These are phyloP conservation scores for Anoncus sp. DNA, from an alignment of 2,888 invertebrate species.

Conservation along the genomic window DNA sequence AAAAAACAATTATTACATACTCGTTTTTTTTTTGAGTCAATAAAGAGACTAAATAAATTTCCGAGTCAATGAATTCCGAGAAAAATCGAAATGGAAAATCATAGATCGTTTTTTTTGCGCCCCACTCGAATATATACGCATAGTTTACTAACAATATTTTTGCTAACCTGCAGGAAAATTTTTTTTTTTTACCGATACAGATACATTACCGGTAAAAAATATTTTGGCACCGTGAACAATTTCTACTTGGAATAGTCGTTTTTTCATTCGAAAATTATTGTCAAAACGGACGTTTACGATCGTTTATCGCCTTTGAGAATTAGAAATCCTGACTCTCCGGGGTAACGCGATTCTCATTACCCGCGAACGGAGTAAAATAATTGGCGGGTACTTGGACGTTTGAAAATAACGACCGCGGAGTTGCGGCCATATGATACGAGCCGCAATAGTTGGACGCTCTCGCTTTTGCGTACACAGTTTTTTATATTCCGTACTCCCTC, in stretches of 20 bases:
- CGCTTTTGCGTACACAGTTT: constrained; percentile 12
- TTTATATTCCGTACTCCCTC: constrained; percentile 17
- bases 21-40: too few species aligned
- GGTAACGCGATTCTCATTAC: constrained; percentile 26
- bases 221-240: not conserved
- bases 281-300: not conserved
- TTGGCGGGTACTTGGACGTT: constrained; percentile 59
- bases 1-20: too few species aligned
- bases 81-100: too few species aligned
- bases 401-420: constrained; percentile 53
- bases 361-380: constrained; percentile 33
- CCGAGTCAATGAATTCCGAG: too few species aligned
- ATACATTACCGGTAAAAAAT: constrained; percentile 9
- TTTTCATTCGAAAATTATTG: too few species aligned
- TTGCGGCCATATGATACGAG: constrained; percentile 34
- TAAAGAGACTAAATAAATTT: too few species aligned
- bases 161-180: too few species aligned
- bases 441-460: constrained; percentile 9
- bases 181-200: not conserved
- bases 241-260: too few species aligned
- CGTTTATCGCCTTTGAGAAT: constrained; percentile 40
- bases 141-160: too few species aligned
- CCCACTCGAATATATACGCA: too few species aligned
- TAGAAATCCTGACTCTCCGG: constrained; percentile 51
- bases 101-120: too few species aligned